These are phyloP conservation scores for Clepsis dumicolana DNA, from an alignment of 2,888 invertebrate genomes.

Conservation along the genomic window DNA sequence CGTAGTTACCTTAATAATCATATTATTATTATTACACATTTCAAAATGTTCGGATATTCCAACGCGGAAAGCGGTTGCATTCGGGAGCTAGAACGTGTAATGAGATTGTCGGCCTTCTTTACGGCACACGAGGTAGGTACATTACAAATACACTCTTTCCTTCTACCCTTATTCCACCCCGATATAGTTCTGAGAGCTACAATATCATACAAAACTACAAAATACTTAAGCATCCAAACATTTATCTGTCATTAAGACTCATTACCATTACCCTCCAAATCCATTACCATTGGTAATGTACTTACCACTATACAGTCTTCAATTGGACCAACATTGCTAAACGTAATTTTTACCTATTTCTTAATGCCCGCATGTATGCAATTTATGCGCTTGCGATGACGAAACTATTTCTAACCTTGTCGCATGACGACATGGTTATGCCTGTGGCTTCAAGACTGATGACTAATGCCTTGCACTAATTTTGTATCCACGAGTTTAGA, in stretches of 20 bases:
- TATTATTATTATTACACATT: no score
- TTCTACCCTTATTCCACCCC: no score
- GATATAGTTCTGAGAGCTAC: no score
- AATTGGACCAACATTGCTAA: constrained; percentile 20
- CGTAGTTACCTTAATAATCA: no score
- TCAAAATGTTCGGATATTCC: no score
- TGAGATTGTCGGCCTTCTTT: no score
- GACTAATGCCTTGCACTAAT: not conserved
- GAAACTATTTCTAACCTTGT: constrained; percentile 19
- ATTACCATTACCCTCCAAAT: not conserved
- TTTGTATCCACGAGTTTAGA: not conserved
- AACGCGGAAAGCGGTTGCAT: no score
- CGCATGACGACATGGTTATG: constrained; percentile 15
- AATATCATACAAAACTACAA: no score
- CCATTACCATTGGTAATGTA: not conserved
- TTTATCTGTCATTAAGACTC: constrained; percentile 3
- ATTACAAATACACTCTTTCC: no score
- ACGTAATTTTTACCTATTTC: constrained; percentile 13
- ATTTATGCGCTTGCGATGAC: constrained; percentile 3
- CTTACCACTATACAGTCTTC: not conserved
- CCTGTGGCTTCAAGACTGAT: not conserved
- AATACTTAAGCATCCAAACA: not conserved
- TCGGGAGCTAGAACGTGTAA: no score
- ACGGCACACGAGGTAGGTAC: no score
- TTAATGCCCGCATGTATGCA: constrained; percentile 10